Evolutionary conservation across 2,113 vertebrate genomes (phyloP), one percentile per base, ranked within the genome.

Genomic region (Ochotona curzoniae): DNA sequence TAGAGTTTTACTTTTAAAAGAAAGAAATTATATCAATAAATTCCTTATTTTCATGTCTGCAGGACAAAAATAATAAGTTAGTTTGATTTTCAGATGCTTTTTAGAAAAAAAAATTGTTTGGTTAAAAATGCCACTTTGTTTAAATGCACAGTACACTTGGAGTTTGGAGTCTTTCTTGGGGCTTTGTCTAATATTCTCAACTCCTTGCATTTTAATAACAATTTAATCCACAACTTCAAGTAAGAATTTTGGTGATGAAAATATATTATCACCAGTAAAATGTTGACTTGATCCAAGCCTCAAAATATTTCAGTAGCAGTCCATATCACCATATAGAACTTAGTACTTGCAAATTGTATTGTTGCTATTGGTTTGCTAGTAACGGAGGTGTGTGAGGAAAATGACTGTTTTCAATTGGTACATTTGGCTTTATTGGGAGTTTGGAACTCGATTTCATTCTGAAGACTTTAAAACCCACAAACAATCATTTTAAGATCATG

Each of bases 21-120:
- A 71, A 90, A 66, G 2, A 71, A 67, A 94, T 89, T 60, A 13
- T 91, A 75, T 64, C 67, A 93, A 80, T 88, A 61, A 87, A 66
- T 87, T 67, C 14, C n/a, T 93, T 79, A 17, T 64, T 95, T 81
- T 93, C 54, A 60, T 86, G 57, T 87, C 30, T 83, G 21, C 14
- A 92, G 71, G 87, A 93, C 67, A 93, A 81, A 96, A 87, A 28
- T 8, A 91, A 26, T 73, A 93, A 75, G 18, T 83, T 96, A 38
- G n/a, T 44, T 30, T 89, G 73, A 76, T 89, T 94, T 96, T 96
- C 30, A 86, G 28, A 63, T 92, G 28, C 26, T 89, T 78, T 92
- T 84, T 12, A 57, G 81, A 95, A 83, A 71, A 79, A 73, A 44
- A 44, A 44, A 44, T 79, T 32, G 60, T 21, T 89, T 90, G n/a